Evolutionary conservation across 2,797 vertebrate species (phyloP).

Genomic region (Parambassis ranga): DNA sequence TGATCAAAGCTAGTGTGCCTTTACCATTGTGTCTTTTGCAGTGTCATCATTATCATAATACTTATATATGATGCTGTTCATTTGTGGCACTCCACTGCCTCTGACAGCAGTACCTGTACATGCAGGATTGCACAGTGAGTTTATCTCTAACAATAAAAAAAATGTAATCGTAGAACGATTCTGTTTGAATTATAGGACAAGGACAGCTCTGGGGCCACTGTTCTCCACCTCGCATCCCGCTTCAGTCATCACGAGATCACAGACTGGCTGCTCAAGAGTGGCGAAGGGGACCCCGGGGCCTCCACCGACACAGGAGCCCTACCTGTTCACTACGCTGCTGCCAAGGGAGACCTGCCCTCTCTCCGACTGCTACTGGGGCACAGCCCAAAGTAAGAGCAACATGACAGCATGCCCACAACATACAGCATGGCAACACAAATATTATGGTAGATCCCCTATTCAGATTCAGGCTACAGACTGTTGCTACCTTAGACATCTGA

Average conservation of each 20-base stretch:
- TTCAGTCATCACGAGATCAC: constrained; percentile 94
- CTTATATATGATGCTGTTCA: constrained; percentile 10
- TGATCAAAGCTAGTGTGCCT: not conserved
- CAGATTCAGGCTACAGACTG: constrained; percentile 25
- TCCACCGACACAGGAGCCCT: constrained; percentile 91
- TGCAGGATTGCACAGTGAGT: too few species aligned
- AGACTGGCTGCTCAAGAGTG: constrained; percentile 89
- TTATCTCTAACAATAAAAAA: too few species aligned
- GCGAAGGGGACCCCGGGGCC: constrained; percentile 83
- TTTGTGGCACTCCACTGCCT: not conserved
- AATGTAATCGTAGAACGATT: too few species aligned
- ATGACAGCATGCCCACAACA: too few species aligned
- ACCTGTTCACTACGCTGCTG: constrained; percentile 93
- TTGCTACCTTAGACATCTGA: constrained; percentile 7
- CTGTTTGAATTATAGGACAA: constrained; percentile 80
- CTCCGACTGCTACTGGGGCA: constrained; percentile 88
- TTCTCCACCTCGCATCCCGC: constrained; percentile 93
- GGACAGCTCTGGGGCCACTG: constrained; percentile 93
- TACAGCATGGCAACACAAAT: too few species aligned
- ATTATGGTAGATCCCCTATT: not conserved
- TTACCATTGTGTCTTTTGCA: not conserved
- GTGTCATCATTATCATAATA: not conserved
- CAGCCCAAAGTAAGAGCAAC: constrained; percentile 88
- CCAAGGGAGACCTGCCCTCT: constrained; percentile 95
- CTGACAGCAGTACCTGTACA: not conserved